Conservation (phyloP, 2,113 vertebrate species). For the Platysternon megacephalum region DNA sequence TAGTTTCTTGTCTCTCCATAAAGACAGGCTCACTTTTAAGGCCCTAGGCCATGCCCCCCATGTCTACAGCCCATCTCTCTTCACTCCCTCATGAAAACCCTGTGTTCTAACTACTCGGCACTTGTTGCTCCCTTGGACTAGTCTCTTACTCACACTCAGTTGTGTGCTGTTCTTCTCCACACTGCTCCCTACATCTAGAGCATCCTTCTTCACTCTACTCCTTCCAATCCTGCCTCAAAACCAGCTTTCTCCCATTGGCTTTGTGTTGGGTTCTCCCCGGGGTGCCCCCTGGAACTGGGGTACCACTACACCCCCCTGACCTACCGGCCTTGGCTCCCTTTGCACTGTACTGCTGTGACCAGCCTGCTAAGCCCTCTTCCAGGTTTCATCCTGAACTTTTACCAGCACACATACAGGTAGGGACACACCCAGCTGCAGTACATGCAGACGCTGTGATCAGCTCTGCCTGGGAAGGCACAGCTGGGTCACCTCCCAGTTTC, state of each 20-base stretch:
- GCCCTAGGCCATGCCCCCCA: neutral
- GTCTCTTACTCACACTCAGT: neutral
- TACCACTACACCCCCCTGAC: too few species aligned
- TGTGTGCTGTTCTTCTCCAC: neutral
- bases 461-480: too few species aligned
- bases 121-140: neutral
- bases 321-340: too few species aligned
- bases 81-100: neutral
- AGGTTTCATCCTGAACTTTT: too few species aligned
- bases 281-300: too few species aligned
- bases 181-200: neutral
- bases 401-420: too few species aligned
- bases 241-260: neutral
- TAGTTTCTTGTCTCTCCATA: neutral
- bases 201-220: neutral
- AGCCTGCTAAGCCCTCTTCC: too few species aligned
- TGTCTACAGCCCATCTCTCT: neutral
- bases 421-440: too few species aligned
- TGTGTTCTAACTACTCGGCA: neutral
- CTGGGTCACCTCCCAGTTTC: too few species aligned
- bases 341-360: too few species aligned
- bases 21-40: neutral
- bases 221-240: neutral
- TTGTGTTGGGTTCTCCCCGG: too few species aligned
- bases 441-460: too few species aligned